Evolutionary conservation across 2,888 invertebrate genomes (phyloP).

Genomic region (Operophtera brumata): DNA sequence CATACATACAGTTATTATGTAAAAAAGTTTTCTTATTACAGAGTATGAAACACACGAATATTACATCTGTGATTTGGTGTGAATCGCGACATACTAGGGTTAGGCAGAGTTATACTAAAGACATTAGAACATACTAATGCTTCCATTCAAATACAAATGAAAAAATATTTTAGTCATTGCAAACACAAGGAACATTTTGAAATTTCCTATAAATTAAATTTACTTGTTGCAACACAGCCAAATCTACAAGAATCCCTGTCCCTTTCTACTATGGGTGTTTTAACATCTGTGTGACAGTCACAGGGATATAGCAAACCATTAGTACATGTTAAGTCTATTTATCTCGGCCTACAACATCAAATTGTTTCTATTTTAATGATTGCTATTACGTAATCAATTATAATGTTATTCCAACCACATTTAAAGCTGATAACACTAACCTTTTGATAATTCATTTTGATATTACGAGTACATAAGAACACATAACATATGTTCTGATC

Average conservation of each 20-base stretch:
- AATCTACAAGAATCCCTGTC: too few relatives aligned
- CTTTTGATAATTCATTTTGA: constrained; percentile 1
- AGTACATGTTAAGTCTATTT: too few relatives aligned
- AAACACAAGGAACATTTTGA: too few relatives aligned
- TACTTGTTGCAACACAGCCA: too few relatives aligned
- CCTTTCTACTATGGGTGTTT: too few relatives aligned
- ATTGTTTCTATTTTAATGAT: background rate
- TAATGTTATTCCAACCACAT: background rate
- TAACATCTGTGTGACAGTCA: too few relatives aligned
- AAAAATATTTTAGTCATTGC: too few relatives aligned
- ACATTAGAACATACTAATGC: too few relatives aligned
- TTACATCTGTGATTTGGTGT: background rate
- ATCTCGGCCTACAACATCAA: background rate
- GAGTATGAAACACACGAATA: constrained; percentile 4
- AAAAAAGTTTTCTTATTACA: constrained; percentile 21
- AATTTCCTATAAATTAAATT: too few relatives aligned
- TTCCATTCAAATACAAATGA: too few relatives aligned
- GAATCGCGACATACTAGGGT: background rate
- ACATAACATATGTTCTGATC: background rate
- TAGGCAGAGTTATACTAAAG: too few relatives aligned
- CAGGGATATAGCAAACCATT: too few relatives aligned
- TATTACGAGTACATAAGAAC: background rate
- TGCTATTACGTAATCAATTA: constrained; percentile 2
- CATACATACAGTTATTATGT: constrained; percentile 14
- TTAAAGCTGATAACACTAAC: constrained; percentile 13